Conservation (phyloP, 2,888 invertebrate species). For the Orthosia gracilis region DNA sequence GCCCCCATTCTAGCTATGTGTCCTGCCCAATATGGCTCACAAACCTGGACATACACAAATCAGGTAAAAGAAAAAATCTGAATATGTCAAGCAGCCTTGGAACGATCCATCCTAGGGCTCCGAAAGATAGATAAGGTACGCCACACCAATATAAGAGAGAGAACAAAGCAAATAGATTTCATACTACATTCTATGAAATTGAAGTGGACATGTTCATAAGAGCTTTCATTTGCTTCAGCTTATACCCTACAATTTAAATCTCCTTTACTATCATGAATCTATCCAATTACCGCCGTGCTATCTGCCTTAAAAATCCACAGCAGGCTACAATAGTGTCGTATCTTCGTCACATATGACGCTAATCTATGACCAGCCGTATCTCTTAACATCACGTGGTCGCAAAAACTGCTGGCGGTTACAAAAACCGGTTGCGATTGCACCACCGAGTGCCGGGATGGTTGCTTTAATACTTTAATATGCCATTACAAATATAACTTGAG, state of each 20-base stretch:
- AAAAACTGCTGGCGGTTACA: constrained; percentile 62
- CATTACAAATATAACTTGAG: constrained; percentile 41
- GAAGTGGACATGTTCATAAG: not conserved
- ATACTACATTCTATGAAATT: too few relatives aligned
- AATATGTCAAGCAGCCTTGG: too few relatives aligned
- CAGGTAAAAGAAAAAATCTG: too few relatives aligned
- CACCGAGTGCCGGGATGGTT: constrained; percentile 30
- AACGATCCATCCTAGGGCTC: too few relatives aligned
- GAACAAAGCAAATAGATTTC: too few relatives aligned
- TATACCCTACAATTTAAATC: not conserved
- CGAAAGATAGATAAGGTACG: too few relatives aligned
- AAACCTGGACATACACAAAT: too few relatives aligned
- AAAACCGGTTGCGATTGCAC: constrained; percentile 67
- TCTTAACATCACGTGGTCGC: constrained; percentile 53
- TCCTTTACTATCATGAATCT: not conserved
- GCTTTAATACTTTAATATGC: constrained; percentile 41
- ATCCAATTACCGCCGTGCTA: not conserved
- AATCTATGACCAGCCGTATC: constrained; percentile 31
- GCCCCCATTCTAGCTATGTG: too few relatives aligned
- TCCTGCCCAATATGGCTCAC: too few relatives aligned
- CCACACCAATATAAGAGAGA: too few relatives aligned
- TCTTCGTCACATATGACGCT: constrained; percentile 35
- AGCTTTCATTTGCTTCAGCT: too few relatives aligned
- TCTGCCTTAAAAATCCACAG: not conserved
- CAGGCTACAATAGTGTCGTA: constrained; percentile 13